A percentile compares a stretch with the other conserved stretches of the same genome.
Conservation (phyloP, 2,797 vertebrate species). For the Thamnophis elegans region DNA sequence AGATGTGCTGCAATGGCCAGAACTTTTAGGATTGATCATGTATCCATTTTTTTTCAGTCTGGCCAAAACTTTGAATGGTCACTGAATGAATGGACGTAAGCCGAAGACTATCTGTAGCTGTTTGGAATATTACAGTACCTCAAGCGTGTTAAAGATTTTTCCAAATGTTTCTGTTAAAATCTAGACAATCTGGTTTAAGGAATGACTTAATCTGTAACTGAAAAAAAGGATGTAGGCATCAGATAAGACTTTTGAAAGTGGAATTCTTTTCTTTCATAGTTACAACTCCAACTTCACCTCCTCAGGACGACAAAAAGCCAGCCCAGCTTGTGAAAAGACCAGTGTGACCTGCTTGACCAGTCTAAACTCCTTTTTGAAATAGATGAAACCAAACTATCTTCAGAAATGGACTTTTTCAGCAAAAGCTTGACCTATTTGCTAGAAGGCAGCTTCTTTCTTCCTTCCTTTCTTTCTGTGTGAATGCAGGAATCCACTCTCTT, state of each 20-base stretch:
- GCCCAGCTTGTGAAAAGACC: background rate
- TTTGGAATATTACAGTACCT: background rate
- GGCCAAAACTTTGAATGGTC: background rate
- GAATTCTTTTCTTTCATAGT: background rate
- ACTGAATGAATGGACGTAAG: background rate
- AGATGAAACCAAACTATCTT: background rate
- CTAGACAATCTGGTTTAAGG: background rate
- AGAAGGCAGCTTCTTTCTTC: background rate
- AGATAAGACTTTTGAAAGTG: background rate
- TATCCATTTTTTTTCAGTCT: too few relatives aligned
- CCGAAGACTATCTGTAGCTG: background rate
- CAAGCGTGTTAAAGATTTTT: background rate
- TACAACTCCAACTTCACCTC: background rate
- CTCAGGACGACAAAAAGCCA: background rate
- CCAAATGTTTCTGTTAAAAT: background rate
- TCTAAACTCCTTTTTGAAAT: background rate
- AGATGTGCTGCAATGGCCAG: too few relatives aligned
- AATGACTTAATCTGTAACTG: background rate
- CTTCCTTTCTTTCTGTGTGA: background rate
- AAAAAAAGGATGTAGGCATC: background rate
- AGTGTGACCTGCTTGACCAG: background rate
- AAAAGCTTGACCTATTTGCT: background rate
- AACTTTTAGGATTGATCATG: too few relatives aligned
- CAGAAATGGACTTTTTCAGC: background rate
- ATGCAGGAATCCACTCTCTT: background rate